phyloP scores from a whole-genome alignment of 2,888 invertebrate genomes.

The Molorchus minor region DNA sequence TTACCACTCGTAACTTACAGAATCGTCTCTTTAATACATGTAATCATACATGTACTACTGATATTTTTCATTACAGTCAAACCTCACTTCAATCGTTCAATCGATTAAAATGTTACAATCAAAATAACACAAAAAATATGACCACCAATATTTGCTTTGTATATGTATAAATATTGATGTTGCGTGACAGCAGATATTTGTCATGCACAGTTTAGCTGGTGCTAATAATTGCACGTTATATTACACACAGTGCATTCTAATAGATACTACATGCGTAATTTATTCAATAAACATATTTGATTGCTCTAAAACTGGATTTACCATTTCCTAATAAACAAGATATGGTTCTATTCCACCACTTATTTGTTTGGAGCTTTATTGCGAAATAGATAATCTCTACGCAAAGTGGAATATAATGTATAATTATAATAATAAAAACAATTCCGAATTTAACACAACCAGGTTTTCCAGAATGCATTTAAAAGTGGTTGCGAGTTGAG shows the following conservation, averaged over 20 bases:
- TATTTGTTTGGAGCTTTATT: too few relatives aligned
- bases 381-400: not conserved
- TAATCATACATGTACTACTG: too few relatives aligned
- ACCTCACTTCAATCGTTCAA: too few relatives aligned
- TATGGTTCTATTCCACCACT: not conserved
- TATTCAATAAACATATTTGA: not conserved
- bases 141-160: slow-evolving; percentile 23
- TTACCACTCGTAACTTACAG: too few relatives aligned
- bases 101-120: slow-evolving; percentile 12
- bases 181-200: slow-evolving; percentile 38
- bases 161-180: slow-evolving; percentile 31
- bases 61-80: too few relatives aligned
- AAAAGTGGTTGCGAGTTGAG: slow-evolving; percentile 34
- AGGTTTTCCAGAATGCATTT: slow-evolving; percentile 30
- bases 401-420: not conserved
- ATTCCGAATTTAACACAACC: slow-evolving; percentile 27
- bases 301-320: not conserved
- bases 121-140: slow-evolving; percentile 28
- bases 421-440: slow-evolving; percentile 7
- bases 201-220: slow-evolving; percentile 32
- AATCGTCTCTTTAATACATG: too few relatives aligned
- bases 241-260: slow-evolving; percentile 31
- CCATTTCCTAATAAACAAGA: not conserved
- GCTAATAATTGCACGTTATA: slow-evolving; percentile 36
- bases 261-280: slow-evolving; percentile 2